Percentiles rank a stretch among this genome's conserved stretches.
phyloP scores from a whole-genome alignment of 2,113 vertebrate genomes.

The Grantiella picta region DNA sequence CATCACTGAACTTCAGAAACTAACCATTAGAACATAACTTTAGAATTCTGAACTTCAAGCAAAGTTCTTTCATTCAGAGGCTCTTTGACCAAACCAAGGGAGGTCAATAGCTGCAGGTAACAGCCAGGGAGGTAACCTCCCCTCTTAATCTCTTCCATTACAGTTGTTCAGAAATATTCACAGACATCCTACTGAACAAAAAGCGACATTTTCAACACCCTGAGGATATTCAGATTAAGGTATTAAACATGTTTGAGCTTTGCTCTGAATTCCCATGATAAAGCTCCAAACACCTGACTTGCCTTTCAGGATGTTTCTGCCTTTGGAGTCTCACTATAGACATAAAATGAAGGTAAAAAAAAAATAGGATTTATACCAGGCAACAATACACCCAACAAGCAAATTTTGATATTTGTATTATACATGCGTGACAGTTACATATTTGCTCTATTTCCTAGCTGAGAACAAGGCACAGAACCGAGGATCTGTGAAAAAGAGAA shows the following conservation, averaged over 20 bases:
- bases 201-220: background rate
- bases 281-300: background rate
- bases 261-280: background rate
- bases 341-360: background rate
- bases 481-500: background rate
- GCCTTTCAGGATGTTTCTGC: background rate
- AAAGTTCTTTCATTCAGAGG: background rate
- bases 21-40: background rate
- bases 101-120: background rate
- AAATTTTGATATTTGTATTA: background rate
- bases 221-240: background rate
- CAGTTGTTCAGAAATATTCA: background rate
- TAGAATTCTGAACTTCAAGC: background rate
- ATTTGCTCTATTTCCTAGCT: background rate
- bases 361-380: background rate
- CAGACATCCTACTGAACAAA: background rate
- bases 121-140: background rate
- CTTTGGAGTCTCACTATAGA: background rate
- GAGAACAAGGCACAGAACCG: background rate
- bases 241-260: background rate
- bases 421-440: background rate
- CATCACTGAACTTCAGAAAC: background rate
- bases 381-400: background rate
- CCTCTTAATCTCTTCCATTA: background rate
- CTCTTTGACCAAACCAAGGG: background rate